These are phyloP conservation scores for Porites rus DNA, from an alignment of 92 coral and sea anemone genomes.

Conservation along the genomic window DNA sequence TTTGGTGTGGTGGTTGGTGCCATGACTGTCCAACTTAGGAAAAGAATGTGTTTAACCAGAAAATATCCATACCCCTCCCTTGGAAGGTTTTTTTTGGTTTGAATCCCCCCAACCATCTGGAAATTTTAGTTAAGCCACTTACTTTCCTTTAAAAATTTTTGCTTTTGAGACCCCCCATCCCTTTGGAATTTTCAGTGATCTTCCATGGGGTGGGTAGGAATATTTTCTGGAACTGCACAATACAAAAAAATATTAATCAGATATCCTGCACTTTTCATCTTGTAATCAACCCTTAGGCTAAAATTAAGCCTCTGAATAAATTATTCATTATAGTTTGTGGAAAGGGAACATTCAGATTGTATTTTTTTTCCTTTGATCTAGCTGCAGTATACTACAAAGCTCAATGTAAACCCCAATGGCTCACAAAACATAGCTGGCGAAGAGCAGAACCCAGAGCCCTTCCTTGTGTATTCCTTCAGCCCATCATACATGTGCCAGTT, in stretches of 20 bases:
- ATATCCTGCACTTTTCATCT: constrained; percentile 19
- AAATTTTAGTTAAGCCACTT: not conserved
- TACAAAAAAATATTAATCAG: constrained; percentile 10
- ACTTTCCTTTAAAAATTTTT: not conserved
- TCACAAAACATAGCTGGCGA: constrained; percentile 27
- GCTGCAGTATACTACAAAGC: constrained; percentile 40
- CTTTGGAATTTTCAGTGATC: not conserved
- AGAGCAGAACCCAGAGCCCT: constrained; percentile 41
- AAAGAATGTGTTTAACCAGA: constrained; percentile 3
- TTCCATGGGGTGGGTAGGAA: constrained; percentile 14
- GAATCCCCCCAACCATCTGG: constrained; percentile 17
- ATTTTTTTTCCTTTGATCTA: constrained; percentile 17
- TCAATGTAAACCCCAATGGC: constrained; percentile 48
- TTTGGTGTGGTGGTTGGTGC: constrained; percentile 16
- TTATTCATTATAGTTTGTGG: constrained; percentile 31
- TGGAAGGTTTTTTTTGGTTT: not conserved
- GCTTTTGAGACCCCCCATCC: not conserved
- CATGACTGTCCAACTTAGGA: constrained; percentile 22
- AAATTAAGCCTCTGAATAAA: constrained; percentile 23
- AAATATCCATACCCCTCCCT: not conserved
- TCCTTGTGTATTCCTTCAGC: constrained; percentile 38
- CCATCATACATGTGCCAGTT: constrained; percentile 60
- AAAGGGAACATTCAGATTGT: constrained; percentile 32
- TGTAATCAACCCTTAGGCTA: constrained; percentile 28
- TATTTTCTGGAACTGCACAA: constrained; percentile 2